Percentiles rank a stretch among this genome's conserved stretches.
Evolutionary conservation across 2,888 invertebrate species (phyloP).

Genomic region (Ennomos erosarius): DNA sequence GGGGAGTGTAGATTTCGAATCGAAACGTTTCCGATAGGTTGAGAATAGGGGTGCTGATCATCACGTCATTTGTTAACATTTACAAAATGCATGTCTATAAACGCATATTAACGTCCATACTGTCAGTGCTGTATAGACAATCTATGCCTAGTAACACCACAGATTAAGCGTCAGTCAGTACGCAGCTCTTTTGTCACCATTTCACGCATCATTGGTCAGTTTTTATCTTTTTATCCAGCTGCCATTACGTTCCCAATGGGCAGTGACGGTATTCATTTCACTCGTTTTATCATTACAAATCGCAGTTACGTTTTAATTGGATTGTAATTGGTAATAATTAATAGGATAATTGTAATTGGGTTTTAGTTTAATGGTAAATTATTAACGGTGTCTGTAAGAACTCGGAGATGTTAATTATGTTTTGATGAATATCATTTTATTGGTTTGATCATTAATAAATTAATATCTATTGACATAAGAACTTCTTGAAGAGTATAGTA

Average conservation of each 20-base stretch:
- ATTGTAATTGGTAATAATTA: conserved; percentile 7
- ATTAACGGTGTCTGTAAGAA: too few relatives aligned
- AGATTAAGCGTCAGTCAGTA: conserved; percentile 10
- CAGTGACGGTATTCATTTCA: conserved; percentile 30
- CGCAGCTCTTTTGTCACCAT: conserved; percentile 51
- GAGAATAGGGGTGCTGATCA: too few relatives aligned
- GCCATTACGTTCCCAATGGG: conserved; percentile 25
- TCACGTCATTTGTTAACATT: too few relatives aligned
- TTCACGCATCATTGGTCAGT: conserved; percentile 52
- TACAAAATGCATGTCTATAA: too few relatives aligned
- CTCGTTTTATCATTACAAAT: conserved; percentile 18
- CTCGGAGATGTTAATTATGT: too few relatives aligned
- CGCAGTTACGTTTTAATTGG: conserved; percentile 10
- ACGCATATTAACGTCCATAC: not conserved
- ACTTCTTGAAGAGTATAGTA: too few relatives aligned
- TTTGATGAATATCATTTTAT: too few relatives aligned
- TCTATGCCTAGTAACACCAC: conserved; percentile 7
- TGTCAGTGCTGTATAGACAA: not conserved
- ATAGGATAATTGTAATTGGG: not conserved
- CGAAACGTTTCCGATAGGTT: too few relatives aligned
- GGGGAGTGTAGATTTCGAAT: too few relatives aligned
- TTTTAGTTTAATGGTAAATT: too few relatives aligned
- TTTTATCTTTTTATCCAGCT: conserved; percentile 19
- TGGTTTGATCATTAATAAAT: too few relatives aligned
- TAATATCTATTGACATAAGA: too few relatives aligned